phyloP scores from a whole-genome alignment of 2,113 vertebrate species.

The Danionella cerebrum region DNA sequence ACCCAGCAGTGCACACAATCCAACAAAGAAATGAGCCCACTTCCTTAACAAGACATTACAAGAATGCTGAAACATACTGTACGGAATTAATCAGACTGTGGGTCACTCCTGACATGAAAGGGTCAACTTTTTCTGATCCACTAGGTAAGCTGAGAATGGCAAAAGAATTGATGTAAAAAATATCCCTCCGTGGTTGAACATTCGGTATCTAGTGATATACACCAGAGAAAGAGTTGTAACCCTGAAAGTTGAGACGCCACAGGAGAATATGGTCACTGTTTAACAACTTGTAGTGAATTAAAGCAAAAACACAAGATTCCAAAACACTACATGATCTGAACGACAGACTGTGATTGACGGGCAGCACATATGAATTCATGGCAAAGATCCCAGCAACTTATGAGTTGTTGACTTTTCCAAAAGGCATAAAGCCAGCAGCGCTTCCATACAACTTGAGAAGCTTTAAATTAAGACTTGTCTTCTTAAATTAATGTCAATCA shows the following conservation, averaged over 20 bases:
- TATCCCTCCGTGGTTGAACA: background rate
- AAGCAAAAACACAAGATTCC: background rate
- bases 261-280: background rate
- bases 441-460: background rate
- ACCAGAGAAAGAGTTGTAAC: background rate
- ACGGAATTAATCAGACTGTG: constrained; percentile 40
- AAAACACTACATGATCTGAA: constrained; percentile 1
- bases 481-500: constrained; percentile 15
- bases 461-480: constrained; percentile 29
- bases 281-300: background rate
- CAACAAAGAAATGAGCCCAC: background rate
- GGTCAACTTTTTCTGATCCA: constrained; percentile 40
- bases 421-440: background rate
- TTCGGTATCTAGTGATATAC: background rate
- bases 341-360: constrained; percentile 47
- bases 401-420: background rate
- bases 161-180: constrained; percentile 28
- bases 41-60: constrained; percentile 41
- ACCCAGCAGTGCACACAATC: background rate
- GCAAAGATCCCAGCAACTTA: constrained; percentile 37
- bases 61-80: constrained; percentile 36
- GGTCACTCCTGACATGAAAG: constrained; percentile 34
- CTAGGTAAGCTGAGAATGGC: constrained; percentile 48
- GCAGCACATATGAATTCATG: constrained; percentile 52
- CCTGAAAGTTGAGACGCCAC: background rate